These are phyloP conservation scores for Heliopora coerulea DNA, from an alignment of 92 coral and sea anemone genomes.

Conservation along the genomic window DNA sequence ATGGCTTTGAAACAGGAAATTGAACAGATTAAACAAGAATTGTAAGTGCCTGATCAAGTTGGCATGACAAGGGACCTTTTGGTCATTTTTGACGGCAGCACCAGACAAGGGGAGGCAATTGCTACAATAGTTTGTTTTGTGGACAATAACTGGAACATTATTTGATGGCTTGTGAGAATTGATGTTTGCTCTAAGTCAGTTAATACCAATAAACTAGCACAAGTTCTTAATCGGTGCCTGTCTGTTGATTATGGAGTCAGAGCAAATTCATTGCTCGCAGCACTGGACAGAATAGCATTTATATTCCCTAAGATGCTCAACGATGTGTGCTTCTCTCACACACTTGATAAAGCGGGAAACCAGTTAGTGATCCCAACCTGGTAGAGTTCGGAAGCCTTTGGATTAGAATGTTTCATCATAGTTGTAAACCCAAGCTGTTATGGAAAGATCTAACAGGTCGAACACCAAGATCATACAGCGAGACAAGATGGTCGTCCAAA, in stretches of 20 bases:
- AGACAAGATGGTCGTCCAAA: no score
- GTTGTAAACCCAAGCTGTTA: conserved; percentile 47
- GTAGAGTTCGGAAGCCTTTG: conserved; percentile 45
- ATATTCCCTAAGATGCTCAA: conserved; percentile 46
- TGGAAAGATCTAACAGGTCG: no score
- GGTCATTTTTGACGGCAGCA: conserved; percentile 46
- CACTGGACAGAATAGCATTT: conserved; percentile 45
- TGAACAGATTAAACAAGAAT: conserved; percentile 49
- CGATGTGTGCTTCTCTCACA: conserved; percentile 51
- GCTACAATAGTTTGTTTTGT: conserved; percentile 35
- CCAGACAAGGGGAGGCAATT: conserved; percentile 32
- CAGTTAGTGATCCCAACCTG: conserved; percentile 42
- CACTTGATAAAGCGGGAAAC: conserved; percentile 53
- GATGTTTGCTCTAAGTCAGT: no score
- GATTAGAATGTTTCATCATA: conserved; percentile 50
- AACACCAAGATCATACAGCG: no score
- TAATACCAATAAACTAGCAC: no score
- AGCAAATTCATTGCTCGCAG: conserved; percentile 47
- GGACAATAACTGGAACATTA: no score
- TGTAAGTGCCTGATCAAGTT: conserved; percentile 48
- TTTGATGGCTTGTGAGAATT: no score
- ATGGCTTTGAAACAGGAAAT: conserved; percentile 58
- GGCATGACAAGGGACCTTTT: conserved; percentile 57
- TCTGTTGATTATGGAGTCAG: conserved; percentile 35
- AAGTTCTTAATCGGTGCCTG: conserved; percentile 2